Conservation (phyloP, 35 echinoderm and acorn worm genomes). For the Ophiothrix spiculata region DNA sequence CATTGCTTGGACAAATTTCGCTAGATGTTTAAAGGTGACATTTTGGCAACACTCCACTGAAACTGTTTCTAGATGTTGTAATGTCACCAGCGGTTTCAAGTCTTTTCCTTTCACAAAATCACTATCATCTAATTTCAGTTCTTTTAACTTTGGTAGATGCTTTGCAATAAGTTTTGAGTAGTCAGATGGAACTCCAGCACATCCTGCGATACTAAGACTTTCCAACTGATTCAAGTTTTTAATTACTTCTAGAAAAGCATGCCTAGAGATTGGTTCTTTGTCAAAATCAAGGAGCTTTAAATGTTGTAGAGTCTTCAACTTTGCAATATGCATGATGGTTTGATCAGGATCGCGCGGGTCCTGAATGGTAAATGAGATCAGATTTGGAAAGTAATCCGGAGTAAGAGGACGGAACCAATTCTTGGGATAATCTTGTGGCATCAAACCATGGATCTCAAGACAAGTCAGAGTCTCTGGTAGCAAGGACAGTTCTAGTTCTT, state of each 20-base stretch:
- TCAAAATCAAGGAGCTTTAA: background rate
- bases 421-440: background rate
- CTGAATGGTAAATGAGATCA: background rate
- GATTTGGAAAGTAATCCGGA: background rate
- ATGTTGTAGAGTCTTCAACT: background rate
- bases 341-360: background rate
- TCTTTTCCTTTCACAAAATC: slow-evolving; percentile 7
- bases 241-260: background rate
- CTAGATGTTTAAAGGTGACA: background rate
- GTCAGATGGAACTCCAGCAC: background rate
- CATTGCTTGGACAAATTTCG: background rate
- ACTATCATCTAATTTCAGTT: background rate
- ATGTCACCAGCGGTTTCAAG: background rate
- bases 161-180: background rate
- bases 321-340: background rate
- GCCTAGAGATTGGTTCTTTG: background rate
- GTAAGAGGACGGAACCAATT: slow-evolving; percentile 3
- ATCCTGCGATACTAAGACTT: background rate
- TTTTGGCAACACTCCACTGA: background rate
- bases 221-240: background rate
- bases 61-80: background rate
- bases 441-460: background rate
- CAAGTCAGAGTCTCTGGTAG: background rate
- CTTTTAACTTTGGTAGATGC: slow-evolving; percentile 4
- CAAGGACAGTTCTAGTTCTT: background rate